Base-by-base conservation (phyloP, 1,140 invertebrate genomes). In the Hypsibius dujardini region DNA sequence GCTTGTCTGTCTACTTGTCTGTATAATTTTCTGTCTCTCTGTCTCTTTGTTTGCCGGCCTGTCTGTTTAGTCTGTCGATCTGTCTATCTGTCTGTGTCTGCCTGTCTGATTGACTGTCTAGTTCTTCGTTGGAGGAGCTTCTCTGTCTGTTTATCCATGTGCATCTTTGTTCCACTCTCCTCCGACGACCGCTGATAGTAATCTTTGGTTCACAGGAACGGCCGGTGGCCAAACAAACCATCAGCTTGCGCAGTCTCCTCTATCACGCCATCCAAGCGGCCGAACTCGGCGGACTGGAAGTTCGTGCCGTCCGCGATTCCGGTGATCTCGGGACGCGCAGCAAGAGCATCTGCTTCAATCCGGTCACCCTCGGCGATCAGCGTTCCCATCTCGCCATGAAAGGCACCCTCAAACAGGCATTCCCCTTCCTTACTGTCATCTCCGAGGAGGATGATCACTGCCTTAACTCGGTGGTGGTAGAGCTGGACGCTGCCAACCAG, bases 311-410 rank as follows among this genome's bases (percentile, higher is more conserved):
- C 12, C 62, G 45, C 12, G 42, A 67, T 7, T 15, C 62, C 3
- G 62, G 62, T 42, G 3, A 67, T 42, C 62, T 67, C 0, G 62
- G 3, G 3, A 42, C 42, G 7, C 62, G 62, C 42, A 67, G 62
- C 62, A 67, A 67, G 62, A 67, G 62, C 62, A 15, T 42, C 62
- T 67, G 62, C 62, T 67, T 67, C 62, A 67, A 67, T 67, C 62
- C 62, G 3, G 62, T 67, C 42, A 67, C 62, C 7, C 42, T 67
- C 12, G 62, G 62, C 0, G 62, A 67, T 67, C 12, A 15, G 12
- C 62, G 62, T 42, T 67, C 62, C 12, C 62, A 67, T 42, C 12
- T 67, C 3, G 62, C 62, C 12, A 67, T 67, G 12, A 67, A 67
- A 45, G 62, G 62, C 12, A 67, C 62, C 12, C 62, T 67, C 12